Evolutionary conservation across 2,797 vertebrate genomes (phyloP), one percentile per base, ranked within the genome.

Genomic region (Phrynocephalus forsythii): DNA sequence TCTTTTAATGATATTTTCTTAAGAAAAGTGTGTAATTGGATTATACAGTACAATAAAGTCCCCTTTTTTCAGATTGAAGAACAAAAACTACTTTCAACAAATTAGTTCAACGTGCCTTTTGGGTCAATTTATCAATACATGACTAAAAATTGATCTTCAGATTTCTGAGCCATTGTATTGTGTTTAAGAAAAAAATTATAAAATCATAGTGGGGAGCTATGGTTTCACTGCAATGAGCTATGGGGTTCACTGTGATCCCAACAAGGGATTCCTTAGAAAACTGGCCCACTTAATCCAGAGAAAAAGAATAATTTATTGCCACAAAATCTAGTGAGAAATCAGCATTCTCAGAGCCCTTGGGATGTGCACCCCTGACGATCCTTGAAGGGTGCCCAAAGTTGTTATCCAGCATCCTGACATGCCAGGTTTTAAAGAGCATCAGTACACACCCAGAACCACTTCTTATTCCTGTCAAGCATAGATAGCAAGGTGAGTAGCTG

Each of bases 21-120:
- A 87, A 90, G 86, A 88, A 90, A 90, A 26, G 91, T 88, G 30
- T 33, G 30, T n/a, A n/a, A 93, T 81, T 81, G 15, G 50, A 76
- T 92, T 94, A 89, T 89, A 90, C 93, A 88, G 92, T 93, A 95
- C 93, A 88, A 92, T 93, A 95, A 92, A 94, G 91, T 94, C 93
- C 82, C 95, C 94, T 94, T 96, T 88, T 93, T 95, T 88, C 85
- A 86, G 90, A 91, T 94, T 95, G 82, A 95, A 95, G 88, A 95
- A 94, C 63, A 94, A 85, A 86, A 73, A 84, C 81, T 91, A 91
- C 90, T 88, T 86, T 95, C 94, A 90, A 95, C 92, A 94, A 91
- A 28, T 87, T 91, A 95, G 78, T 92, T 94, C 93, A 94, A 90
- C 91, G 91, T 90, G 77, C 85, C 91, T 93, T 92, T 86, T 88